Evolutionary conservation across 2,113 vertebrate genomes (phyloP).

Genomic region (Eulemur rufifrons): DNA sequence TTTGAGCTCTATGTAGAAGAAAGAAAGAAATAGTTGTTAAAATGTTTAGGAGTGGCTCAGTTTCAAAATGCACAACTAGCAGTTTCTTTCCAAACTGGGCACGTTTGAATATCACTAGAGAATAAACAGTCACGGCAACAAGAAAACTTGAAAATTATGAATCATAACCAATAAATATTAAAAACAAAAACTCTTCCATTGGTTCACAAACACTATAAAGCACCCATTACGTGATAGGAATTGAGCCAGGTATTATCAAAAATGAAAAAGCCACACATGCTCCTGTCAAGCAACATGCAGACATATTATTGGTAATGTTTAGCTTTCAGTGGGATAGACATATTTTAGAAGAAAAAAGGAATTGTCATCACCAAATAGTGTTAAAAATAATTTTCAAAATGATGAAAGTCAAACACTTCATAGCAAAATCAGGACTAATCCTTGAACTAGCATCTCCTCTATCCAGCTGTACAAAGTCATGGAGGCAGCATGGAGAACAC

Average conservation of each 20-base stretch:
- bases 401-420: background rate
- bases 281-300: background rate
- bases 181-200: background rate
- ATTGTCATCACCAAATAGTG: background rate
- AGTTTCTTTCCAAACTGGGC: background rate
- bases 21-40: background rate
- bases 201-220: background rate
- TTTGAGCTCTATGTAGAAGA: background rate
- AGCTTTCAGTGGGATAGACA: background rate
- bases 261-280: background rate
- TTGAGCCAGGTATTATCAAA: background rate
- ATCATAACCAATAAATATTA: background rate
- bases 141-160: background rate
- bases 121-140: background rate
- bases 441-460: no score
- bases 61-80: background rate
- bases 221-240: background rate
- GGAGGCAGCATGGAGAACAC: background rate
- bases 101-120: background rate
- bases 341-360: background rate
- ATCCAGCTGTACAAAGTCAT: background rate
- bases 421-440: background rate
- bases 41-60: constrained; percentile 3
- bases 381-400: background rate
- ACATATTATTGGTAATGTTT: background rate